phyloP scores from a whole-genome alignment of 1,140 invertebrate species.

The Drosophila trapezifrons region DNA sequence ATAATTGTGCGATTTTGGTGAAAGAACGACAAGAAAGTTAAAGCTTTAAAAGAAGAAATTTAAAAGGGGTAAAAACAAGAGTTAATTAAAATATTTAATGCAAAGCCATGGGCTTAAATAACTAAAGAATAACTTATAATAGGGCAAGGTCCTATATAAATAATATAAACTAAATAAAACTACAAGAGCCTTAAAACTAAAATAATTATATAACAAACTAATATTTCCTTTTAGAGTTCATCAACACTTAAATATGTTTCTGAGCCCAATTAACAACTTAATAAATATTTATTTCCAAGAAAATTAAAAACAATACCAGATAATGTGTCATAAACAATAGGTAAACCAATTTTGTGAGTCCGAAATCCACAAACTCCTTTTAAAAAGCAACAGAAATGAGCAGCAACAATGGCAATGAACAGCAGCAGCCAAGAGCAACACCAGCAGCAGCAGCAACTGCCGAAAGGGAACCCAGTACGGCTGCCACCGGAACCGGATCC shows the following conservation, averaged over 20 bases:
- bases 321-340: conserved; percentile 34
- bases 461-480: too few relatives aligned
- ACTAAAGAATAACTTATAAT: too few relatives aligned
- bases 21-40: too few relatives aligned
- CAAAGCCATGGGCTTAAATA: neutral
- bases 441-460: conserved; percentile 21
- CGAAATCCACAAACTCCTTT: conserved; percentile 6
- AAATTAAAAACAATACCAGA: neutral
- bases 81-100: neutral
- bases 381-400: conserved; percentile 53
- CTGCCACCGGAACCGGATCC: conserved; percentile 23
- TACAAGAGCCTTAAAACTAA: neutral
- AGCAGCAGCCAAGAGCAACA: conserved; percentile 47
- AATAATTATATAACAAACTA: neutral
- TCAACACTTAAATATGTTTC: neutral
- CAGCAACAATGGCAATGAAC: conserved; percentile 57
- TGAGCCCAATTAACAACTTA: too few relatives aligned
- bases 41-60: neutral
- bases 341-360: neutral
- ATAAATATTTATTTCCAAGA: neutral
- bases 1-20: neutral
- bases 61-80: too few relatives aligned
- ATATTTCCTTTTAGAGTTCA: neutral
- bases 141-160: neutral
- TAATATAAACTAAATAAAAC: conserved; percentile 1